Percentiles rank a stretch among this genome's conserved stretches.
Evolutionary conservation across 2,113 vertebrate genomes (phyloP).

Genomic region (Colinus virginianus): DNA sequence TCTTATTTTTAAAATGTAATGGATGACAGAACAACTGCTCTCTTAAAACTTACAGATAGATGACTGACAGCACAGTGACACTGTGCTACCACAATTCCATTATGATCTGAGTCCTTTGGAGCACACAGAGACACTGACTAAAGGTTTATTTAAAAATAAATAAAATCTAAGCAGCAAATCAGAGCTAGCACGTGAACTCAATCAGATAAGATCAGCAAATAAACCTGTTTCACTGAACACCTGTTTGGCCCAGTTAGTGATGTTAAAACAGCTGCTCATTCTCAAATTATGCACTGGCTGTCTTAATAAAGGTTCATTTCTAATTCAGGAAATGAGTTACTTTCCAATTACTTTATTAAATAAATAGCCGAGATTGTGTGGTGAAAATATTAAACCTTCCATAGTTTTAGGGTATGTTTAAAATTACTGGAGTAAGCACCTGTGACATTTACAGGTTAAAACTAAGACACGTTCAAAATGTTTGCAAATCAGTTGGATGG

Average conservation of each 20-base stretch:
- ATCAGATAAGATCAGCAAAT: not conserved
- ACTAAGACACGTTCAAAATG: not conserved
- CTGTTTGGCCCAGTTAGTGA: constrained; percentile 5
- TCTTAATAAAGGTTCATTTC: not conserved
- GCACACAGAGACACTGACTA: not conserved
- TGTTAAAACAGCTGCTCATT: constrained; percentile 20
- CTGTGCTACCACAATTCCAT: not conserved
- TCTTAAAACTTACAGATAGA: not conserved
- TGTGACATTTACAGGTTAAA: not conserved
- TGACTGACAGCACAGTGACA: not conserved
- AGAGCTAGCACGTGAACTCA: not conserved
- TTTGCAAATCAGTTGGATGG: not conserved
- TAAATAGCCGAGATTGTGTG: not conserved
- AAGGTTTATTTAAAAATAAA: not conserved
- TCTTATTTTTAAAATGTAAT: not conserved
- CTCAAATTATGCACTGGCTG: not conserved
- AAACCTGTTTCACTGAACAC: constrained; percentile 8
- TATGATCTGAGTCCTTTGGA: not conserved
- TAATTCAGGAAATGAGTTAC: not conserved
- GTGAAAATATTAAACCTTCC: not conserved
- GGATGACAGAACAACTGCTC: not conserved
- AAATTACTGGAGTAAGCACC: not conserved
- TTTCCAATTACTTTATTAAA: not conserved
- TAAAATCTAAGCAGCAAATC: not conserved
- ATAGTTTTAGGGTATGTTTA: not conserved